Evolutionary conservation across 37 sponge, comb jelly and placozoan genomes (phyloP).

Genomic region (Petrosia ficiformis): DNA sequence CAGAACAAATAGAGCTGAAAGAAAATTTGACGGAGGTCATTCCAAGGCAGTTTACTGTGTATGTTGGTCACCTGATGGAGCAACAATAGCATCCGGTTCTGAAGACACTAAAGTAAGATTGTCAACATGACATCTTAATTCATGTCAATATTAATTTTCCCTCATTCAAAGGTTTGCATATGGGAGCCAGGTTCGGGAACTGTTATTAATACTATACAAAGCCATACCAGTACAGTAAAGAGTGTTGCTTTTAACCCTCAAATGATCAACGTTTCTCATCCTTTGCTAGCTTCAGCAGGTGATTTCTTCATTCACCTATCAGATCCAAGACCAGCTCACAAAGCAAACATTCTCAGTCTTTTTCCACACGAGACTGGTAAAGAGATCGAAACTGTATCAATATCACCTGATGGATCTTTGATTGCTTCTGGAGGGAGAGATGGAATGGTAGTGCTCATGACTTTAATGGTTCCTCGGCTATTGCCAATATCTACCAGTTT

Average conservation of each 20-base stretch:
- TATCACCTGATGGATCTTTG: constrained; percentile 80
- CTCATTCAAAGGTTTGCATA: constrained; percentile 50
- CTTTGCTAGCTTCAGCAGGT: constrained; percentile 76
- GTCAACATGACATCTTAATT: background rate
- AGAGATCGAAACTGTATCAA: constrained; percentile 74
- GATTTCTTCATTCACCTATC: constrained; percentile 60
- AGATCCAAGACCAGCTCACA: constrained; percentile 59
- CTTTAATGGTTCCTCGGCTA: constrained; percentile 45
- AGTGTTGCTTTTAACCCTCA: constrained; percentile 58
- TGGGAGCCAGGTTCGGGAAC: constrained; percentile 70
- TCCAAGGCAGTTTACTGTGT: constrained; percentile 59
- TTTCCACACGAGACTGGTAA: constrained; percentile 60
- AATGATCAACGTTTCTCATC: constrained; percentile 26
- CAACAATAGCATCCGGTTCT: constrained; percentile 67
- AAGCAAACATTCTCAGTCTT: constrained; percentile 31
- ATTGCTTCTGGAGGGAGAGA: constrained; percentile 82
- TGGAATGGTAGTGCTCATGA: constrained; percentile 63
- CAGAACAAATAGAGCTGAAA: constrained; percentile 27
- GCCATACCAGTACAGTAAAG: constrained; percentile 74
- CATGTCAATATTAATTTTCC: background rate
- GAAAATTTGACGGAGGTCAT: constrained; percentile 48
- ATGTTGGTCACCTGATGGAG: constrained; percentile 79
- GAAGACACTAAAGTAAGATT: constrained; percentile 61
- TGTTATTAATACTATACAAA: constrained; percentile 61
- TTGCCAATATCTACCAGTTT: constrained; percentile 14